Conservation (phyloP, 2,888 invertebrate species). For the Limnephilus rhombicus region DNA sequence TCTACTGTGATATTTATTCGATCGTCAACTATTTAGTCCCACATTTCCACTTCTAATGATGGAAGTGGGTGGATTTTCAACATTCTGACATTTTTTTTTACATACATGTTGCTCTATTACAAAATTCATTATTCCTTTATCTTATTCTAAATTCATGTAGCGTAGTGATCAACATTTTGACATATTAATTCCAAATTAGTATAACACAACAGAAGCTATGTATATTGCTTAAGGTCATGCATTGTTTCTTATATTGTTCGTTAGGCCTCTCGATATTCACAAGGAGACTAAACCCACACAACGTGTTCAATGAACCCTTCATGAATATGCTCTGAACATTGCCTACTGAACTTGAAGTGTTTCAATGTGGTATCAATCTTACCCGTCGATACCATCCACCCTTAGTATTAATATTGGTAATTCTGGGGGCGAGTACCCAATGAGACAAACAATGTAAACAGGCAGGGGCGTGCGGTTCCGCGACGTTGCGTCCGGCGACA, state of each 20-base stretch:
- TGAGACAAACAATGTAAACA: not conserved
- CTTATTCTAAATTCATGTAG: not conserved
- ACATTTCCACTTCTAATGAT: no score
- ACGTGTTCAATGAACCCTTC: not conserved
- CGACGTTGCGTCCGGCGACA: no score
- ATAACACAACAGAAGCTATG: not conserved
- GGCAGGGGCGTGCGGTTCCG: not conserved
- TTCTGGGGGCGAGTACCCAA: not conserved
- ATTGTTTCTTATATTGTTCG: not conserved
- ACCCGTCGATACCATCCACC: not conserved
- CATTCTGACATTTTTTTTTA: no score
- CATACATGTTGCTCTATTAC: no score
- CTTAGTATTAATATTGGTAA: not conserved
- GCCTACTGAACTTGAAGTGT: not conserved
- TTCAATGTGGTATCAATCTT: not conserved
- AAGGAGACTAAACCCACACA: not conserved
- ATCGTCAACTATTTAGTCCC: no score
- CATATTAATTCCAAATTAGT: not conserved
- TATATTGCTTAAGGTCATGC: not conserved
- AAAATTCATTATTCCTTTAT: no score
- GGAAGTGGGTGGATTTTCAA: no score
- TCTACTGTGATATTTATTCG: no score
- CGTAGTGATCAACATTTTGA: not conserved
- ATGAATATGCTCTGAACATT: not conserved
- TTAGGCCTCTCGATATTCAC: not conserved